phyloP scores from a whole-genome alignment of 2,888 invertebrate species.

The Odontocolon sp. region DNA sequence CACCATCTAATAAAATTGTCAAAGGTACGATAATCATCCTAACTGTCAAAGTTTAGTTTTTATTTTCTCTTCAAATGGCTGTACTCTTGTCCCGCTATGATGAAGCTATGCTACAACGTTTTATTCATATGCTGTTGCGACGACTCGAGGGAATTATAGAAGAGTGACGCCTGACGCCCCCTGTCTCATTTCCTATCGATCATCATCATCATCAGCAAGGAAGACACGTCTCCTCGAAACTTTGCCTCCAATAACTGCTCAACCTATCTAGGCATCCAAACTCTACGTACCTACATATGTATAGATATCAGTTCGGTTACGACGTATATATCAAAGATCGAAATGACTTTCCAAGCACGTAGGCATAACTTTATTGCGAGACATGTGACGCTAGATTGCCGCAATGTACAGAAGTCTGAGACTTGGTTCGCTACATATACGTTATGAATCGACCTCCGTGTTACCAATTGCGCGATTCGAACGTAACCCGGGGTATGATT shows the following conservation, averaged over 20 bases:
- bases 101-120: slow-evolving; percentile 10
- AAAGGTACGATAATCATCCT: slow-evolving; percentile 92
- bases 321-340: slow-evolving; percentile 7
- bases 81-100: slow-evolving; percentile 3
- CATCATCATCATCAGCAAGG: slow-evolving; percentile 52
- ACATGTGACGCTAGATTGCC: slow-evolving; percentile 57
- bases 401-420: slow-evolving; percentile 25
- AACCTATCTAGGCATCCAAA: slow-evolving; percentile 29
- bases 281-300: slow-evolving; percentile 11
- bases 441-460: neutral
- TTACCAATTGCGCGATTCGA: slow-evolving; percentile 1
- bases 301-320: slow-evolving; percentile 34
- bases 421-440: slow-evolving; percentile 1
- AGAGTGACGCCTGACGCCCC: slow-evolving; percentile 1
- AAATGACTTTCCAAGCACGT: slow-evolving; percentile 59
- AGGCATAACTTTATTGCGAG: slow-evolving; percentile 60
- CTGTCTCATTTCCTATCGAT: slow-evolving; percentile 36
- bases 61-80: neutral
- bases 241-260: slow-evolving; percentile 53
- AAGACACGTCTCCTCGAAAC: slow-evolving; percentile 56
- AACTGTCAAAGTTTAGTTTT: neutral
- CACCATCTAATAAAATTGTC: slow-evolving; percentile 89
- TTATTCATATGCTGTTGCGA: neutral
- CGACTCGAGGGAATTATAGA: neutral
- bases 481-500: slow-evolving; percentile 24